phyloP scores from a whole-genome alignment of 2,797 vertebrate genomes.

The Ficedula albicollis region DNA sequence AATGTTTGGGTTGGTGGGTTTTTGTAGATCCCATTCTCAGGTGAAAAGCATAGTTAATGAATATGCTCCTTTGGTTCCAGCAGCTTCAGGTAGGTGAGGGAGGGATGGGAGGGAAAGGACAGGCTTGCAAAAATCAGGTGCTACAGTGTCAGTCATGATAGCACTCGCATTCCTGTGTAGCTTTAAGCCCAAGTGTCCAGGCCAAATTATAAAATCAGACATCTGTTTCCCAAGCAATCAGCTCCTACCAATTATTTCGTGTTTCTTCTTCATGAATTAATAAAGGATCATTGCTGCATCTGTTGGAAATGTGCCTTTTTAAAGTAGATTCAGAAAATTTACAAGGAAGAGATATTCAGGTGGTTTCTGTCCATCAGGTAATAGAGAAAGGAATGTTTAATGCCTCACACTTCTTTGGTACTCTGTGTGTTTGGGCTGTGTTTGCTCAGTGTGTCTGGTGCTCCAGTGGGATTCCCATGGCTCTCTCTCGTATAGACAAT shows the following conservation, averaged over 20 bases:
- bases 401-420: neutral
- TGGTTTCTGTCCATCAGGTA: neutral
- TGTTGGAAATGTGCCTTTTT: neutral
- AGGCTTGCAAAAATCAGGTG: neutral
- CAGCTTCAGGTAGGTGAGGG: neutral
- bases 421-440: rapidly evolving
- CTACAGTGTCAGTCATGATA: rapidly evolving
- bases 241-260: neutral
- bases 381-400: neutral
- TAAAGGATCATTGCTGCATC: neutral
- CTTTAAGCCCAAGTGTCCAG: neutral
- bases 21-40: neutral
- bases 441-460: neutral
- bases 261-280: neutral
- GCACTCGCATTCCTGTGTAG: neutral
- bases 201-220: neutral
- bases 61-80: neutral
- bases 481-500: neutral
- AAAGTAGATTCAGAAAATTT: neutral
- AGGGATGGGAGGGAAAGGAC: neutral
- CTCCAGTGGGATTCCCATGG: neutral
- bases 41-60: neutral
- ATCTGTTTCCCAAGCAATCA: neutral
- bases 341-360: neutral
- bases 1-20: neutral